Evolutionary conservation across 2,888 invertebrate genomes (phyloP), one percentile per base, ranked within the genome.

Genomic region (Acleris emargana): DNA sequence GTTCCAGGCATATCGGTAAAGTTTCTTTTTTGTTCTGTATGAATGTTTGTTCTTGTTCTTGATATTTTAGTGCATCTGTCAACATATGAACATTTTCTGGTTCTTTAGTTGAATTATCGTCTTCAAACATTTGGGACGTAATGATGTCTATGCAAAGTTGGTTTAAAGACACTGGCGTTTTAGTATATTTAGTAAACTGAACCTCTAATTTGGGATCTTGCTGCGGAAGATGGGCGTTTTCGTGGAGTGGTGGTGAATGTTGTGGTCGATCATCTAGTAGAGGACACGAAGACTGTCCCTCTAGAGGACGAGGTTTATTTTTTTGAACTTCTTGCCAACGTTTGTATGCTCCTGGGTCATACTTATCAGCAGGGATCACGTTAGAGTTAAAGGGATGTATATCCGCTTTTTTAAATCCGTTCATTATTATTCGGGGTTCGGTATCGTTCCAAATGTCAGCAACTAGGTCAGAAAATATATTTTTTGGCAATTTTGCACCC

Each of bases 71-170:
- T 32, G 32, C 17, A 54, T 54, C 54, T 18, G 9, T 38, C 13
- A 38, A 13, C 9, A 38, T 11, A 38, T 38, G 38, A 38, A 38
- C 38, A 11, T 38, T 9, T 38, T 9, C 38, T 38, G 38, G 13
- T 11, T 38, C 13, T 13, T 11, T 13, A 5, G 38, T 17, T 22
- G 18, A 55, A 55, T 22, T 7, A 32, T 20, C 55, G 43, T 43
- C 22, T 22, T 22, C 22, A 22, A 22, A 22, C 22, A 22, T 22
- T 22, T 22, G 22, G 22, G 22, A 3, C 22, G 22, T 55, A 43
- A 55, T 55, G 13, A 17, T 43, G 43, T 55, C 22, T 18, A 55
- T 42, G 42, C 55, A 43, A 55, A 55, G 38, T 43, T 55, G 17
- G 18, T 42, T 55, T 42, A 55, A 55, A 55, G 22, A 22, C 4